Evolutionary conservation across 2,797 vertebrate species (phyloP).

Genomic region (Cyclopterus lumpus): DNA sequence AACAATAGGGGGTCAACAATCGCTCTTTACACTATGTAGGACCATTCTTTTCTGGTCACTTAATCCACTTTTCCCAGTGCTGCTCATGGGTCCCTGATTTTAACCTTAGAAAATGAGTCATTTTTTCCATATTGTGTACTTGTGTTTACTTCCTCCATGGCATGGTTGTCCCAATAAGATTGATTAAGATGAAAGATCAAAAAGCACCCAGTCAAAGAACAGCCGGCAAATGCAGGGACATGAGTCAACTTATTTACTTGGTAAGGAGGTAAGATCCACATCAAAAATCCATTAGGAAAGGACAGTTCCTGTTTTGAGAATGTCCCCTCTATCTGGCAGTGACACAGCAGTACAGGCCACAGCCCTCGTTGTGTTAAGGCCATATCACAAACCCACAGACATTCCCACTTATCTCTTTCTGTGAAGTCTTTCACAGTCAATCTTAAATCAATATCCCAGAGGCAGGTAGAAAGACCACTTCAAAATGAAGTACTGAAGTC

Average conservation of each 20-base stretch:
- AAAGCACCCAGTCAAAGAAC: conserved; percentile 24
- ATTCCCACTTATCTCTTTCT: conserved; percentile 16
- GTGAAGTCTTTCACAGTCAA: conserved; percentile 31
- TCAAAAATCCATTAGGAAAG: conserved; percentile 13
- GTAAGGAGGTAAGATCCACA: conserved; percentile 13
- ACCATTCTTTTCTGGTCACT: no score
- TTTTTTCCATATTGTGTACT: no score
- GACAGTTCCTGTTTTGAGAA: conserved; percentile 51
- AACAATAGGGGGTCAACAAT: no score
- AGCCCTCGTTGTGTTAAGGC: conserved; percentile 14
- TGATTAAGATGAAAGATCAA: conserved; percentile 53
- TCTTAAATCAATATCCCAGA: conserved; percentile 32
- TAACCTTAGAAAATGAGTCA: no score
- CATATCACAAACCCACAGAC: conserved; percentile 20
- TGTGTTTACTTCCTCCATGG: conserved; percentile 40
- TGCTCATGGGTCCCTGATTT: no score
- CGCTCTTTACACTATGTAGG: no score
- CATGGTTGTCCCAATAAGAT: conserved; percentile 27
- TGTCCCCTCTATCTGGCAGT: conserved; percentile 16
- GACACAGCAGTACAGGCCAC: conserved; percentile 58
- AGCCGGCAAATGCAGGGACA: background rate
- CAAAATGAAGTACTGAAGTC: conserved; percentile 43
- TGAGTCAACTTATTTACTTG: conserved; percentile 24
- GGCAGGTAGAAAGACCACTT: conserved; percentile 24
- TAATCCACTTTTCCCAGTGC: no score